A percentile compares a stretch with the other conserved stretches of the same genome.
Evolutionary conservation across 2,797 vertebrate species (phyloP).

Genomic region (Phataginus tetradactyla): DNA sequence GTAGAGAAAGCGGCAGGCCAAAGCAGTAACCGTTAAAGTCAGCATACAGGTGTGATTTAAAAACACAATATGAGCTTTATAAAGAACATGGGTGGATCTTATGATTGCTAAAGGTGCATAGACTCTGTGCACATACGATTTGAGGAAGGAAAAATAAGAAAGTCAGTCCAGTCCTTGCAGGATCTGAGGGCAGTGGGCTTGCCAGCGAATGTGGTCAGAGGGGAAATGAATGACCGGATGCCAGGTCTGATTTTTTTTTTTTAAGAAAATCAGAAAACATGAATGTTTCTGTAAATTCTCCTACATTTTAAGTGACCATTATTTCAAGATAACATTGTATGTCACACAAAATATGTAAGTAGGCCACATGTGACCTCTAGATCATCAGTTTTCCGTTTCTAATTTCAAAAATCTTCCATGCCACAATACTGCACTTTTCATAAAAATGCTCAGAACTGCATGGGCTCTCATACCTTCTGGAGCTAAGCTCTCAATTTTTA

Average conservation of each 20-base stretch:
- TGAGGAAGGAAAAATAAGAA: neutral
- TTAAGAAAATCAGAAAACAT: slow-evolving; percentile 20
- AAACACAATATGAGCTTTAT: neutral
- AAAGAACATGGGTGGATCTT: neutral
- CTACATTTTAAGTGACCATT: slow-evolving; percentile 25
- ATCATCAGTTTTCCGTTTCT: neutral
- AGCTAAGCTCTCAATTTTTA: neutral
- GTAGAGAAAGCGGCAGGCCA: slow-evolving; percentile 27
- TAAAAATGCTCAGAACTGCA: neutral
- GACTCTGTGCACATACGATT: neutral
- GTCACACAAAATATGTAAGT: neutral
- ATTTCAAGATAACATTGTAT: neutral
- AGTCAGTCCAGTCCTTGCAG: neutral
- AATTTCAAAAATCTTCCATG: slow-evolving; percentile 25
- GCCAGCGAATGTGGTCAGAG: neutral
- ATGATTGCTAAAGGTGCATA: neutral
- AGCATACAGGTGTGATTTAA: slow-evolving; percentile 35
- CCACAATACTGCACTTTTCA: neutral
- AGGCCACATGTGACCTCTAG: neutral
- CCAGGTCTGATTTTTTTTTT: neutral
- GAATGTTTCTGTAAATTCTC: neutral
- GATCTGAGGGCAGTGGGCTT: neutral
- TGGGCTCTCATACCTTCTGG: neutral
- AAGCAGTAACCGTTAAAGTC: slow-evolving; percentile 58
- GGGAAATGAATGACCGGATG: neutral